Percentiles rank a stretch among this genome's conserved stretches.
phyloP scores from a whole-genome alignment of 1,140 invertebrate species.

The Teleopsis dalmanni region DNA sequence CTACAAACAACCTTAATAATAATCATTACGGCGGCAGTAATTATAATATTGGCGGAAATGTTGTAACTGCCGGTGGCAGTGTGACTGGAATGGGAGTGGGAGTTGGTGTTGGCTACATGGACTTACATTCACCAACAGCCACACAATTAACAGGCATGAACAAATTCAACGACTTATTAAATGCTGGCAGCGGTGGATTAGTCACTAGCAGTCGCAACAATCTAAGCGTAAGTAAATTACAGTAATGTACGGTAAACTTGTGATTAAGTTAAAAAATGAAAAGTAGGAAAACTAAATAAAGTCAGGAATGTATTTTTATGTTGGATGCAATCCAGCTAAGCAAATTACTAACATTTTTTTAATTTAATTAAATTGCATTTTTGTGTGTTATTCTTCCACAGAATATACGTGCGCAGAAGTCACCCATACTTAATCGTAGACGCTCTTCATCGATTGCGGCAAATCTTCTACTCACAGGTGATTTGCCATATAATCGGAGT shows the following conservation, averaged over 20 bases:
- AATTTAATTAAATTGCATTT: neutral
- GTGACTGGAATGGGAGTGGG: neutral
- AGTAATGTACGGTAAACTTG: neutral
- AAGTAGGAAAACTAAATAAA: too few species aligned
- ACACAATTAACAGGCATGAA: neutral
- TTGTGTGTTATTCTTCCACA: conserved; percentile 10
- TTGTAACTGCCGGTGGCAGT: neutral
- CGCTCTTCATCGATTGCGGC: conserved; percentile 33
- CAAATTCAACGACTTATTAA: conserved; percentile 23
- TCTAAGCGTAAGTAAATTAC: conserved; percentile 9
- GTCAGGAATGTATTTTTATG: neutral
- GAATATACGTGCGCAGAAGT: conserved; percentile 25
- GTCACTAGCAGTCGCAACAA: conserved; percentile 9
- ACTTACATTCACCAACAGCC: conserved; percentile 12
- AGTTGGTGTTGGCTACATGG: conserved; percentile 7
- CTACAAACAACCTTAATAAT: conserved; percentile 1
- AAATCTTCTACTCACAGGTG: conserved; percentile 24
- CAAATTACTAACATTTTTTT: neutral
- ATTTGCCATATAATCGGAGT: conserved; percentile 15
- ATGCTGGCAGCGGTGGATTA: conserved; percentile 10
- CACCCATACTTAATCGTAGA: conserved; percentile 29
- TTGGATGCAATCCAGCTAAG: neutral
- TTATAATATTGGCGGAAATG: conserved; percentile 5
- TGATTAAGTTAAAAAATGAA: neutral
- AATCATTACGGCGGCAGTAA: conserved; percentile 5